These are phyloP conservation scores for Megalonaias nervosa DNA, from an alignment of 1,140 invertebrate genomes.

Conservation along the genomic window DNA sequence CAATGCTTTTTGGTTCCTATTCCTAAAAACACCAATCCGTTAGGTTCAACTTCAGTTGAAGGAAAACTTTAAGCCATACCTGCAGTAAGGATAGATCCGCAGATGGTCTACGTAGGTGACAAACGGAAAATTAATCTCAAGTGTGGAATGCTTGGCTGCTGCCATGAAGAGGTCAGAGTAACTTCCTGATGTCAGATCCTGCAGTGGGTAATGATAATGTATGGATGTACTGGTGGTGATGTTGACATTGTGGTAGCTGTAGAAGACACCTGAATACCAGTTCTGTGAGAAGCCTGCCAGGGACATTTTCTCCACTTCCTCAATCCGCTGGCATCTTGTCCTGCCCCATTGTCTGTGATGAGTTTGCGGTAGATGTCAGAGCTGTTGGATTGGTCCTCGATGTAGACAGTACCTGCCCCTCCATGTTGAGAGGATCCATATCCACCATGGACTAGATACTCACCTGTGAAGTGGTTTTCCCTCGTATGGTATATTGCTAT, in stretches of 20 bases:
- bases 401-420: conserved; percentile 55
- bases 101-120: conserved; percentile 42
- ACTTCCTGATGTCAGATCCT: conserved; percentile 16
- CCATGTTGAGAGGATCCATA: conserved; percentile 45
- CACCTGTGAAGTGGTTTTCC: conserved; percentile 53
- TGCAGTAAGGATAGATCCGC: conserved; percentile 44
- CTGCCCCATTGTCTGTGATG: conserved; percentile 45
- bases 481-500: conserved; percentile 55
- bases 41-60: too few relatives aligned
- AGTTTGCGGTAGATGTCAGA: conserved; percentile 35
- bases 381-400: conserved; percentile 39
- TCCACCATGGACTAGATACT: conserved; percentile 52
- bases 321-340: conserved; percentile 39
- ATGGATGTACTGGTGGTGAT: conserved; percentile 27
- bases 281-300: conserved; percentile 29
- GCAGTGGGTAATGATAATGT: conserved; percentile 5
- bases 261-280: conserved; percentile 2
- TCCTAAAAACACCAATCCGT: too few relatives aligned
- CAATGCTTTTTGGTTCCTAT: too few relatives aligned
- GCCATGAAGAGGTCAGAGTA: conserved; percentile 23
- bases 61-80: too few relatives aligned
- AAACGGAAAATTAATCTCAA: conserved; percentile 45
- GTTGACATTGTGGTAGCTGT: conserved; percentile 34
- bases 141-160: conserved; percentile 1
- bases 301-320: conserved; percentile 42